These are phyloP conservation scores for Leuciscus waleckii DNA, from an alignment of 2,797 vertebrate genomes.

Conservation along the genomic window DNA sequence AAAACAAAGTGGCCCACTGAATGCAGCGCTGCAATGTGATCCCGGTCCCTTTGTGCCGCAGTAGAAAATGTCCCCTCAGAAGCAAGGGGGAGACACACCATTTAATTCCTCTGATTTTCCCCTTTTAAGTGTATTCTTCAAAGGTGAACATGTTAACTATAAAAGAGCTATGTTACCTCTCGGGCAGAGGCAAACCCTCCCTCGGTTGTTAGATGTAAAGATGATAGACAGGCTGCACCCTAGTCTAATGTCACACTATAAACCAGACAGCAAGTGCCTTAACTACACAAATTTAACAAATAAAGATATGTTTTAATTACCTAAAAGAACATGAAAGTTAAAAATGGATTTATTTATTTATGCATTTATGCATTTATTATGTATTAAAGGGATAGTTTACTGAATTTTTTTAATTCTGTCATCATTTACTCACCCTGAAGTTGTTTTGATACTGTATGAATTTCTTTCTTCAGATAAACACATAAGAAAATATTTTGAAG, in stretches of 20 bases:
- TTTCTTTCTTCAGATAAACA: background rate
- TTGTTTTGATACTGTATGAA: background rate
- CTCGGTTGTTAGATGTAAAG: slow-evolving; percentile 40
- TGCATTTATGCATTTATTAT: background rate
- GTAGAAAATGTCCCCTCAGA: slow-evolving; percentile 79
- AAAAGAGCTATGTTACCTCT: slow-evolving; percentile 72
- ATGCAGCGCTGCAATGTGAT: slow-evolving; percentile 80
- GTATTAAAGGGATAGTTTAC: background rate
- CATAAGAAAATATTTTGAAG: background rate
- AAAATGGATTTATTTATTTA: background rate
- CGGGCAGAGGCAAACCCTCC: slow-evolving; percentile 57
- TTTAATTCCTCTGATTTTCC: slow-evolving; percentile 78
- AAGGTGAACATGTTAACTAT: slow-evolving; percentile 78
- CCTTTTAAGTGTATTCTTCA: slow-evolving; percentile 73
- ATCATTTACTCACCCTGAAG: background rate
- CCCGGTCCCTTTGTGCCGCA: slow-evolving; percentile 74
- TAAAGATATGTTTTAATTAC: background rate
- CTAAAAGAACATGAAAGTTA: background rate
- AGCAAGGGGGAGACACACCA: slow-evolving; percentile 72
- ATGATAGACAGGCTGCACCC: slow-evolving; percentile 32
- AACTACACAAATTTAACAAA: background rate
- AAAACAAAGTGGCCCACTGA: slow-evolving; percentile 86
- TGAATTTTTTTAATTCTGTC: background rate
- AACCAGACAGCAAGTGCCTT: background rate
- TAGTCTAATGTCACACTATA: background rate